Conservation (phyloP, 2,113 vertebrate genomes). For the Dolichallabes microphthalmus region DNA sequence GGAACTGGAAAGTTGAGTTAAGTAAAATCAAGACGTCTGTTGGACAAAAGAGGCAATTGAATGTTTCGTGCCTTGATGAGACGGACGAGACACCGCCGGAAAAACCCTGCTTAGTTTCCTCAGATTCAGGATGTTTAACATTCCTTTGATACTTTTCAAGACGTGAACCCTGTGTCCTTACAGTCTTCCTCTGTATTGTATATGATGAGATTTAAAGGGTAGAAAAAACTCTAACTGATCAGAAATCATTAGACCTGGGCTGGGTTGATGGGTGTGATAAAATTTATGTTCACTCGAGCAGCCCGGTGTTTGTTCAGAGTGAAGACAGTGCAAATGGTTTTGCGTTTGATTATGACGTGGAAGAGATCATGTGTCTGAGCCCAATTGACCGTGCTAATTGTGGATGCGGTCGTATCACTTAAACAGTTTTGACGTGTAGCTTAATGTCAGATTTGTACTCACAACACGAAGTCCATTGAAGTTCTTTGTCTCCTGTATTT, state of each 20-base stretch:
- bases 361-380: constrained; percentile 56
- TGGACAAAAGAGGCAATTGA: constrained; percentile 39
- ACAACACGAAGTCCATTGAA: no score
- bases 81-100: constrained; percentile 44
- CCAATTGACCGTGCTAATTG: background rate
- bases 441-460: no score
- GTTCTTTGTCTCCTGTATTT: no score
- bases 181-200: background rate
- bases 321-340: background rate
- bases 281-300: background rate
- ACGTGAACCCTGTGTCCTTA: background rate
- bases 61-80: constrained; percentile 39
- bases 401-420: no score
- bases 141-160: background rate
- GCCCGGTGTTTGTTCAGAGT: background rate
- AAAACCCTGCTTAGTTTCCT: constrained; percentile 48
- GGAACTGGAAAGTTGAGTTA: no score
- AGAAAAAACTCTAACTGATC: background rate
- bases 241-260: background rate
- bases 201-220: background rate
- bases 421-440: no score
- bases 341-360: constrained; percentile 51
- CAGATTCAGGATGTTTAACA: constrained; percentile 50
- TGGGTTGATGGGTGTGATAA: background rate
- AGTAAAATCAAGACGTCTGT: background rate